A percentile compares a stretch with the other conserved stretches of the same genome.
phyloP scores from a whole-genome alignment of 2,113 vertebrate species.

The Tupaia tana region DNA sequence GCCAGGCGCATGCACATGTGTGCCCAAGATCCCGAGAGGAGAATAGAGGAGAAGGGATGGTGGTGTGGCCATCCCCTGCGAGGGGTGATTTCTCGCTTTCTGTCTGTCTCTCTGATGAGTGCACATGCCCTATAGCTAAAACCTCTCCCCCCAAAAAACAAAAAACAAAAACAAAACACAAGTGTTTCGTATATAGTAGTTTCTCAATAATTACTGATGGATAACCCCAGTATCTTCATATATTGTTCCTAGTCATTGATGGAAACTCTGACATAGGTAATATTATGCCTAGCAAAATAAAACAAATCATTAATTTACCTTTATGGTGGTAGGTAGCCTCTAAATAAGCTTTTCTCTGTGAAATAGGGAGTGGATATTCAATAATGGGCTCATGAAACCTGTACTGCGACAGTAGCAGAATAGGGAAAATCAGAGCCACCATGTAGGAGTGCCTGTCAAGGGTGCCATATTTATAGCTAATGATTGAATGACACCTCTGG shows the following conservation, averaged over 20 bases:
- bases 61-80: too few relatives aligned
- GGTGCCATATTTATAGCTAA: neutral
- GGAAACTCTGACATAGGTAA: neutral
- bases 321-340: neutral
- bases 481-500: neutral
- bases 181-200: neutral
- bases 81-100: too few relatives aligned
- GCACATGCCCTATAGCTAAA: too few relatives aligned
- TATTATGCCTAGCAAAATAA: neutral
- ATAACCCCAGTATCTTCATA: neutral
- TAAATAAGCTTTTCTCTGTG: neutral
- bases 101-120: too few relatives aligned
- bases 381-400: neutral
- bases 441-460: neutral
- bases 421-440: neutral
- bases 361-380: neutral
- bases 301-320: conserved; percentile 11
- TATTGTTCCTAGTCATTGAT: neutral
- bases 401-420: neutral
- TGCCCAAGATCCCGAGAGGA: too few relatives aligned
- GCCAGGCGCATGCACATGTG: too few relatives aligned
- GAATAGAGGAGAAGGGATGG: too few relatives aligned
- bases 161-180: too few relatives aligned
- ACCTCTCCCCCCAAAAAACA: too few relatives aligned
- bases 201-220: conserved; percentile 25